These are phyloP conservation scores for Pampusana beccarii DNA, from an alignment of 2,113 vertebrate genomes.

Conservation along the genomic window DNA sequence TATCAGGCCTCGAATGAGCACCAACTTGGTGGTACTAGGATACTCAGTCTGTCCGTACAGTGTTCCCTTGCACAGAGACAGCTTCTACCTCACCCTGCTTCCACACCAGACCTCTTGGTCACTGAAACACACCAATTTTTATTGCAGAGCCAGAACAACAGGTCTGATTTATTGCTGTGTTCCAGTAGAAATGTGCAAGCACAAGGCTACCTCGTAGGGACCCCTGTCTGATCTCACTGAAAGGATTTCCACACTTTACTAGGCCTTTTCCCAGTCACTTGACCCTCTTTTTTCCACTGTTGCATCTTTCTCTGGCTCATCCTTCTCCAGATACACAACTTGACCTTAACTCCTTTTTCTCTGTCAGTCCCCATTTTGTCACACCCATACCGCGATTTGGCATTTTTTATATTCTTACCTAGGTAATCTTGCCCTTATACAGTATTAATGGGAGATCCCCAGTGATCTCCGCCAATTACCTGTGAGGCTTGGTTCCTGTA, in stretches of 20 bases:
- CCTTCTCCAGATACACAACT: background rate
- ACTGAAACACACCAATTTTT: background rate
- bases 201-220: background rate
- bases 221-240: background rate
- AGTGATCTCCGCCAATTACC: fast-evolving
- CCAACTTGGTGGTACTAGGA: too few relatives aligned
- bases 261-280: background rate
- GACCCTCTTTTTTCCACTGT: background rate
- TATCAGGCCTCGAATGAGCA: background rate
- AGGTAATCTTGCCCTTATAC: background rate
- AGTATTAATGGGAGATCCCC: background rate
- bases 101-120: fast-evolving
- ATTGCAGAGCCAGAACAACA: background rate
- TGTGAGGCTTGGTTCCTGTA: background rate
- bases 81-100: background rate
- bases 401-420: background rate
- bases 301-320: background rate
- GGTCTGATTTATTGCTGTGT: background rate
- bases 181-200: background rate
- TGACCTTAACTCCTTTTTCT: background rate
- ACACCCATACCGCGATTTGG: background rate
- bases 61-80: background rate
- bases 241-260: background rate
- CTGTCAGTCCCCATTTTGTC: background rate
- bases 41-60: fast-evolving